Base-by-base conservation (phyloP, 2,113 vertebrate genomes). In the Amphiprion percula region DNA sequence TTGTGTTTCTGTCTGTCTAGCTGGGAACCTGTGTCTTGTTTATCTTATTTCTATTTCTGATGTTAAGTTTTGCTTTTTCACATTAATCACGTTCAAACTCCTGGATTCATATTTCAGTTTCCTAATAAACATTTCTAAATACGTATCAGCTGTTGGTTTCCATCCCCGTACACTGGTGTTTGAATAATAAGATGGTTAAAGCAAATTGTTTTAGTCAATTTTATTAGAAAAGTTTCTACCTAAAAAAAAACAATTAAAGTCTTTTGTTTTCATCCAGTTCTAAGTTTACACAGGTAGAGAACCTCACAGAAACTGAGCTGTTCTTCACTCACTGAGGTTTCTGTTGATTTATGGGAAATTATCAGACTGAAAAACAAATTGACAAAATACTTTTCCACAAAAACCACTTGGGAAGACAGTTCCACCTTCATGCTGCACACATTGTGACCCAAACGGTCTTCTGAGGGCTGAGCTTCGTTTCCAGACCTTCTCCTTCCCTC, bases 211-310 rank as follows among this genome's bases (percentile, higher is more conserved):
- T 81, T 75, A 37, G 33, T 0, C 54, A 0, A 49, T 66, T 85
- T 88, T 88, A 88, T 88, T 83, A 72, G 17, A 72, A 82, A 80
- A 54, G 5, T 2, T 19, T 46, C 50, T 59, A 53, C 16, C 4
- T 8, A 61, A 74, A 30, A 65, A 72, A 71, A 83, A 61, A 28
- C 54, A 47, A 4, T 53, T 11, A n/a, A 59, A 50, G 16, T 28
- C 44, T 50, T 39, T 62, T 46, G 14, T 3, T 46, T 26, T 26
- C 15, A 54, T 16, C 37, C 46, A 59, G 10, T 24, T 84, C 49
- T 23, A 46, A 47, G 9, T 64, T 21, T 44, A 44, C 41, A 44
- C 41, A 44, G 0, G 41, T 44, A 44, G 41, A 44, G 6, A 44
- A 44, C 41, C 41, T 15, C 14, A 15, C 41, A 44, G 41, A 44